Evolutionary conservation across 2,888 invertebrate genomes (phyloP).

Genomic region (Aradus depressus): DNA sequence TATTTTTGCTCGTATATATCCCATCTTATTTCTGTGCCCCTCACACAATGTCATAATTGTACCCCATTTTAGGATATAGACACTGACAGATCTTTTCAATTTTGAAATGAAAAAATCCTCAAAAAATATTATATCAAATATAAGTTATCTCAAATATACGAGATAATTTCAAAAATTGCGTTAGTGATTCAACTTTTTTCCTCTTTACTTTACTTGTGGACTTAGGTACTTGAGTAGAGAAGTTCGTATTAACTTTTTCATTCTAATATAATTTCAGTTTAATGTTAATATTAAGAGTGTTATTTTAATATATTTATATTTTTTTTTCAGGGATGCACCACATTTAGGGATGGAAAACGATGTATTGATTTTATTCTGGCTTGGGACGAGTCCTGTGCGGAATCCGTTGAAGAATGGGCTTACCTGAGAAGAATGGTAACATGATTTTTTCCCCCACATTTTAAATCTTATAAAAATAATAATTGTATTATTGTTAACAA

Average conservation of each 20-base stretch:
- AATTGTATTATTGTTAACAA: background rate
- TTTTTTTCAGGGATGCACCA: conserved; percentile 15
- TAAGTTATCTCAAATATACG: too few relatives aligned
- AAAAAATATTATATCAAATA: too few relatives aligned
- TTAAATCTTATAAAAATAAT: background rate
- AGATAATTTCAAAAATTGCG: too few relatives aligned
- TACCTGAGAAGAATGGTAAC: conserved; percentile 7
- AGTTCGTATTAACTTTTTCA: background rate
- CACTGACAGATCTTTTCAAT: too few relatives aligned
- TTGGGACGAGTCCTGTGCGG: conserved; percentile 19
- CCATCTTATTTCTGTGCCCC: too few relatives aligned
- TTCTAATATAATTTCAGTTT: background rate
- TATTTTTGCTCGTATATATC: too few relatives aligned
- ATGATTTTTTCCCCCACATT: background rate
- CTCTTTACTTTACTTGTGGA: too few relatives aligned
- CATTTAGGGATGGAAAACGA: conserved; percentile 22
- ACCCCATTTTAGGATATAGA: too few relatives aligned
- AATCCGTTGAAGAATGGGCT: conserved; percentile 1
- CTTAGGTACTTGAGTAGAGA: too few relatives aligned
- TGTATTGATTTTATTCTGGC: conserved; percentile 25
- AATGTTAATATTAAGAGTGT: background rate
- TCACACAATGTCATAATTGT: too few relatives aligned
- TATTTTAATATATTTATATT: background rate
- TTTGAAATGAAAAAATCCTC: too few relatives aligned
- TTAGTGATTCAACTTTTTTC: too few relatives aligned